A percentile compares a stretch with the other conserved stretches of the same genome.
phyloP scores from a whole-genome alignment of 1,140 invertebrate species.

The Euschistus heros region DNA sequence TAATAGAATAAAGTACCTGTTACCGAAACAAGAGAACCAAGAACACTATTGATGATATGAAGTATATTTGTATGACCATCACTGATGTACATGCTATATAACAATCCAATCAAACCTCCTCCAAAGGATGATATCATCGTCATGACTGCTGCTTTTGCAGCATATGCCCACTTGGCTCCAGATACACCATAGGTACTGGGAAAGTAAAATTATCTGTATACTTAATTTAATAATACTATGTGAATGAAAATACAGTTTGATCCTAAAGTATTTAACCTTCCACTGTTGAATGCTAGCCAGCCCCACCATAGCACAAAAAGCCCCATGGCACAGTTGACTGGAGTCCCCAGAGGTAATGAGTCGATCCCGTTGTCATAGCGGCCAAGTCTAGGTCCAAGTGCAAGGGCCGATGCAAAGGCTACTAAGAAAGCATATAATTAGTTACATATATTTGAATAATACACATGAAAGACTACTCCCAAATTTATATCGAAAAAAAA shows the following conservation, averaged over 20 bases:
- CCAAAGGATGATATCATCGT: conserved; percentile 83
- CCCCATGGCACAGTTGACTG: conserved; percentile 83
- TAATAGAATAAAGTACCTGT: conserved; percentile 49
- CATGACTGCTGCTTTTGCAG: conserved; percentile 75
- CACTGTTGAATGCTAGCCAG: conserved; percentile 88
- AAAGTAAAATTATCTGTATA: neutral
- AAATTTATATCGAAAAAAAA: no score
- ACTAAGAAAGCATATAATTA: conserved; percentile 27
- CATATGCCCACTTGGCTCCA: conserved; percentile 72
- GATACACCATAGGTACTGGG: conserved; percentile 63
- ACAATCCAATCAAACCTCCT: conserved; percentile 64
- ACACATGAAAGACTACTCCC: no score
- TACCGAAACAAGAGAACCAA: conserved; percentile 77
- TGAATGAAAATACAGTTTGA: neutral
- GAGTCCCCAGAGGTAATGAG: conserved; percentile 64
- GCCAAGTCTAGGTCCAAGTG: conserved; percentile 80
- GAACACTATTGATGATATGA: conserved; percentile 78
- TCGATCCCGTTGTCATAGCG: conserved; percentile 68
- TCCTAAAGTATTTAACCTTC: conserved; percentile 36
- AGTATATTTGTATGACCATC: conserved; percentile 67
- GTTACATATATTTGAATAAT: no score
- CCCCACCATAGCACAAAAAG: conserved; percentile 92
- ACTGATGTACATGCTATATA: conserved; percentile 53
- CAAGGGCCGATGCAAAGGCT: conserved; percentile 77
- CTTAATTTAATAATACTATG: neutral